Conservation (phyloP, 2,113 vertebrate species). For the Myodes glareolus region DNA sequence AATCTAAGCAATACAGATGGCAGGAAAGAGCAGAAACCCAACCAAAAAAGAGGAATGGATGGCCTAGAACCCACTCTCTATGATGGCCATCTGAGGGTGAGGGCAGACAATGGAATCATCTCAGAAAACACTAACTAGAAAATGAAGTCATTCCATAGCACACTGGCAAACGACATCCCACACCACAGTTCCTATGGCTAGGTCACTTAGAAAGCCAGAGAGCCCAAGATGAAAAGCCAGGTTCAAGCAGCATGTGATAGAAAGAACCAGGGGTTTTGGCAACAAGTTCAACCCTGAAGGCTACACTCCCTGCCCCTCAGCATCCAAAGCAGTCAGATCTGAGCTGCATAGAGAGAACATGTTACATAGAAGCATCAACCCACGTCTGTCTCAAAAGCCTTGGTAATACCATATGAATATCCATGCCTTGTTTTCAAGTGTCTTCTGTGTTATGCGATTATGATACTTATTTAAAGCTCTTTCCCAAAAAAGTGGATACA, state of each 20-base stretch:
- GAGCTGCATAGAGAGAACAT: background rate
- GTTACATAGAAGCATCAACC: background rate
- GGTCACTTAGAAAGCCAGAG: background rate
- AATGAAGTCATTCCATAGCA: rapidly evolving
- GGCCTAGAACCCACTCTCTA: background rate
- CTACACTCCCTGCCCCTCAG: background rate
- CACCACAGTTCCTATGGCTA: background rate
- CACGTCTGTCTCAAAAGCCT: background rate
- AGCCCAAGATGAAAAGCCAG: background rate
- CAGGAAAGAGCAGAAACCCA: background rate
- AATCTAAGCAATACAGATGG: background rate
- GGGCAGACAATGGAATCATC: rapidly evolving
- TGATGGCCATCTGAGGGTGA: rapidly evolving
- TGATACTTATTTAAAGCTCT: background rate
- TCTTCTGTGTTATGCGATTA: background rate
- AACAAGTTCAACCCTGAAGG: rapidly evolving
- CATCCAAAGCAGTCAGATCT: background rate
- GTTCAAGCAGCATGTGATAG: rapidly evolving
- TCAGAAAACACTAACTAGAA: background rate
- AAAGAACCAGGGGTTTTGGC: rapidly evolving
- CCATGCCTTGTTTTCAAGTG: too few relatives aligned
- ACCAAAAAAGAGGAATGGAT: rapidly evolving
- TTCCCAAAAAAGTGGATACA: background rate
- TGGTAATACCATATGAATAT: background rate
- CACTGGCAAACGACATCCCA: background rate